Evolutionary conservation across 2,888 invertebrate genomes (phyloP).

Genomic region (Protonemura montana): DNA sequence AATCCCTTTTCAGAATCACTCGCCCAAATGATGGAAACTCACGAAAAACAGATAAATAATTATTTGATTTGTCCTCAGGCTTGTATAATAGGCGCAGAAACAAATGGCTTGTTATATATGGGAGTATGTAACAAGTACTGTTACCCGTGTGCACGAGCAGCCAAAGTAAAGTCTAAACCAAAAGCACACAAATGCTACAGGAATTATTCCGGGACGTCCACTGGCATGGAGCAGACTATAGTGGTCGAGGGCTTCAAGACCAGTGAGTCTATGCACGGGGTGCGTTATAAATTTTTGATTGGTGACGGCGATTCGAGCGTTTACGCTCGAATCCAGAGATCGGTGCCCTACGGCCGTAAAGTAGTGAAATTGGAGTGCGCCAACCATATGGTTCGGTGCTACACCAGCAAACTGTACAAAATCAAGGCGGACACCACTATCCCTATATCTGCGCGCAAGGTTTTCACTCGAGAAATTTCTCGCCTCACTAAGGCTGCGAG

Average conservation of each 20-base stretch:
- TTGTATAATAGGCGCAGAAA: slow-evolving; percentile 37
- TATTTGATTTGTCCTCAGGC: background rate
- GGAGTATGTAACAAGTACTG: slow-evolving; percentile 35
- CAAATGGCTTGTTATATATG: slow-evolving; percentile 21
- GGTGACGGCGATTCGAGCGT: slow-evolving; percentile 51
- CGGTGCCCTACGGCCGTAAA: slow-evolving; percentile 33
- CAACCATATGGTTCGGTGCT: slow-evolving; percentile 48
- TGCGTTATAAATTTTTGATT: slow-evolving; percentile 41
- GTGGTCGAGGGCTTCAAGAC: slow-evolving; percentile 37
- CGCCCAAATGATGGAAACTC: too few relatives aligned
- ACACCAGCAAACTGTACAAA: slow-evolving; percentile 43
- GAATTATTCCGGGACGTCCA: slow-evolving; percentile 38
- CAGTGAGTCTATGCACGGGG: slow-evolving; percentile 31
- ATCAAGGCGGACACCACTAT: slow-evolving; percentile 14
- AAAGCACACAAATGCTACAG: slow-evolving; percentile 28
- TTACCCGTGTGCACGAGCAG: slow-evolving; percentile 26
- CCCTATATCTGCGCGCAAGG: slow-evolving; percentile 1
- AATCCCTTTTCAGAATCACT: too few relatives aligned
- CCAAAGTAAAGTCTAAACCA: background rate
- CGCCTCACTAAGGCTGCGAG: slow-evolving; percentile 33
- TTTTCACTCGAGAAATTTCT: background rate
- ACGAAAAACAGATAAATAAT: too few relatives aligned
- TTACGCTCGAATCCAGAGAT: slow-evolving; percentile 44
- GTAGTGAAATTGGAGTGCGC: slow-evolving; percentile 50
- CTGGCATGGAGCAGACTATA: slow-evolving; percentile 31